phyloP scores from a whole-genome alignment of 2,888 invertebrate species.

The Latheticus oryzae region DNA sequence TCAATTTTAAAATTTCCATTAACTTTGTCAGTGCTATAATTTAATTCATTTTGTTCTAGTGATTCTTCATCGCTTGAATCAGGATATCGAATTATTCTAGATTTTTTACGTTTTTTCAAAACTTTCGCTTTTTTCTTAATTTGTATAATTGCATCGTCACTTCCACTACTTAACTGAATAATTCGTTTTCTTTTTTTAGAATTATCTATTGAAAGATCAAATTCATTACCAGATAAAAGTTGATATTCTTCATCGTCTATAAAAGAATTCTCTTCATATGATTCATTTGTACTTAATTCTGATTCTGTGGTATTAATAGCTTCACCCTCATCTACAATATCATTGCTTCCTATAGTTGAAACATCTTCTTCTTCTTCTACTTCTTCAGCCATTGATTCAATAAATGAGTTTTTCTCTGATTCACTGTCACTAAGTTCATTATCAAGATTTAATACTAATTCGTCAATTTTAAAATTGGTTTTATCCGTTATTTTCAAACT shows the following conservation, averaged over 20 bases:
- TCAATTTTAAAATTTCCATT: neutral
- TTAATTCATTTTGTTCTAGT: too few relatives aligned
- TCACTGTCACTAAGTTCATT: too few relatives aligned
- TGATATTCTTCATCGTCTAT: constrained; percentile 33
- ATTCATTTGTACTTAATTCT: constrained; percentile 19
- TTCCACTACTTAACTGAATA: constrained; percentile 6
- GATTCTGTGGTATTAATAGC: constrained; percentile 49
- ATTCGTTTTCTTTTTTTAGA: constrained; percentile 8
- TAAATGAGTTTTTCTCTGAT: neutral
- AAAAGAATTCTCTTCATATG: constrained; percentile 35
- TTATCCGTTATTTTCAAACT: too few relatives aligned
- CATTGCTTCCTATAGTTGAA: constrained; percentile 61
- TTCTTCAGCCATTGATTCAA: constrained; percentile 53
- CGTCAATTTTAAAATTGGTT: too few relatives aligned
- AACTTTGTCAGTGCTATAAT: neutral
- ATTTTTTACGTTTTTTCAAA: constrained; percentile 7
- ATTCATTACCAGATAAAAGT: constrained; percentile 34
- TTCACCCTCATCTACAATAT: constrained; percentile 62
- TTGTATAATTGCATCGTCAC: constrained; percentile 10
- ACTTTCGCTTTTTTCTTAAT: neutral
- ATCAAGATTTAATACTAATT: too few relatives aligned
- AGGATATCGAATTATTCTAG: constrained; percentile 25
- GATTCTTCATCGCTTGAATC: constrained; percentile 33
- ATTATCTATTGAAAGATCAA: constrained; percentile 17
- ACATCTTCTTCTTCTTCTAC: constrained; percentile 63